Evolutionary conservation across 2,888 invertebrate species (phyloP).

Genomic region (Heliconius hortense): DNA sequence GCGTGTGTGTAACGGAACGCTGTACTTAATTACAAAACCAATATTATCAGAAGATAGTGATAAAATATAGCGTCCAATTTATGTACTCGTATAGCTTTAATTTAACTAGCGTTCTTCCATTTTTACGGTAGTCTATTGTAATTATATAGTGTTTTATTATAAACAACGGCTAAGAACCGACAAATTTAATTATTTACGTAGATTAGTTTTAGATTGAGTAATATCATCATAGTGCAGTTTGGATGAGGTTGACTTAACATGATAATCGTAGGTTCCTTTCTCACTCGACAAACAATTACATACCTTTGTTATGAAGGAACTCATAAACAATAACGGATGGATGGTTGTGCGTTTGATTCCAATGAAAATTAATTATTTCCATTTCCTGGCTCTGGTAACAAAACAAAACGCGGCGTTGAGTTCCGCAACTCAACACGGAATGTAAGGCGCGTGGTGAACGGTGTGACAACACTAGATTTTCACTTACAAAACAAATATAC

Average conservation of each 20-base stretch:
- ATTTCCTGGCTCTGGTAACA: no score
- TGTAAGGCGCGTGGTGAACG: background rate
- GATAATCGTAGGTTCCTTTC: background rate
- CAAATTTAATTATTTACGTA: conserved; percentile 8
- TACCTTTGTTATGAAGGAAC: no score
- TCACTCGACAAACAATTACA: no score
- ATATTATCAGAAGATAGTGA: background rate
- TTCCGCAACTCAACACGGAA: background rate
- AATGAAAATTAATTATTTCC: no score
- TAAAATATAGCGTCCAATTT: background rate
- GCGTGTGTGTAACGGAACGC: no score
- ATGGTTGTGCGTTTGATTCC: no score
- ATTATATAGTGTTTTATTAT: background rate
- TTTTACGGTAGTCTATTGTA: background rate
- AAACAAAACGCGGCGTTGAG: background rate
- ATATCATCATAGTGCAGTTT: background rate
- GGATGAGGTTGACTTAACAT: background rate
- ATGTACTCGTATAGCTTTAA: background rate
- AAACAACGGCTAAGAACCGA: background rate
- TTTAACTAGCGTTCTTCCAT: background rate
- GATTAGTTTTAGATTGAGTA: background rate
- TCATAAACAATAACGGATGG: no score
- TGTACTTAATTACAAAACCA: no score
- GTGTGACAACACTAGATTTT: background rate
- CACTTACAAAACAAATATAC: background rate